A percentile compares a stretch with the other conserved stretches of the same genome.
These are phyloP conservation scores for Spermophilus dauricus DNA, from an alignment of 2,113 vertebrate genomes.

Conservation along the genomic window DNA sequence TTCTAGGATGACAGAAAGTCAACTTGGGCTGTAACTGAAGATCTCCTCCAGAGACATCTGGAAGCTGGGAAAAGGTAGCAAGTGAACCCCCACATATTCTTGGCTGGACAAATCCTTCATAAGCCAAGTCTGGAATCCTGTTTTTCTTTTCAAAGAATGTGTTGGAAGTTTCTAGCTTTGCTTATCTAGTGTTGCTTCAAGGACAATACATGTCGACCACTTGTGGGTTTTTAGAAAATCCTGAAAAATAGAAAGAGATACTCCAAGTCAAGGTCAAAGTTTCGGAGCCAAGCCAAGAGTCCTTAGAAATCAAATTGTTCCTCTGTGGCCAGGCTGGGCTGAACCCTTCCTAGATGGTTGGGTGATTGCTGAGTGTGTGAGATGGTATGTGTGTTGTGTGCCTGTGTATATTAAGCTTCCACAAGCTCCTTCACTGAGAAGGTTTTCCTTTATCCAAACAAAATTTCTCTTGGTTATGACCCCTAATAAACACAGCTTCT, in stretches of 20 bases:
- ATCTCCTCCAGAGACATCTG: neutral
- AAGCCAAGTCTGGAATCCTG: neutral
- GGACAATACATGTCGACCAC: conserved; percentile 34
- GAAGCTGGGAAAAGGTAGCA: neutral
- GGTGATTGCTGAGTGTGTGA: neutral
- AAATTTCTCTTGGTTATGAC: conserved; percentile 44
- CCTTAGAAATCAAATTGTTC: conserved; percentile 31
- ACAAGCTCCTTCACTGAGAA: neutral
- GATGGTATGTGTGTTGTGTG: too few species aligned
- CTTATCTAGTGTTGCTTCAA: conserved; percentile 58
- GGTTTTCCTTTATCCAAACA: neutral
- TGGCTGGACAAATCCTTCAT: neutral
- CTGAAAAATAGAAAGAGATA: conserved; percentile 51
- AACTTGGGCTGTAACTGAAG: neutral
- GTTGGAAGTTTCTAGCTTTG: conserved; percentile 45
- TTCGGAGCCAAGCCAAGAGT: neutral
- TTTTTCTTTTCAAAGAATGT: conserved; percentile 47
- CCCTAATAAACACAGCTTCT: conserved; percentile 13
- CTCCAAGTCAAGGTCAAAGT: neutral
- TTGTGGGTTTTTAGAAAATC: conserved; percentile 19
- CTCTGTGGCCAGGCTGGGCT: neutral
- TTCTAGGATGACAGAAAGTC: neutral
- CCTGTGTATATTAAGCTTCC: neutral
- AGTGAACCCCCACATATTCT: neutral
- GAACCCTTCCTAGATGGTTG: neutral